Evolutionary conservation across 1,140 invertebrate genomes (phyloP), one percentile per base, ranked within the genome.

Genomic region (Drosophila sp.): DNA sequence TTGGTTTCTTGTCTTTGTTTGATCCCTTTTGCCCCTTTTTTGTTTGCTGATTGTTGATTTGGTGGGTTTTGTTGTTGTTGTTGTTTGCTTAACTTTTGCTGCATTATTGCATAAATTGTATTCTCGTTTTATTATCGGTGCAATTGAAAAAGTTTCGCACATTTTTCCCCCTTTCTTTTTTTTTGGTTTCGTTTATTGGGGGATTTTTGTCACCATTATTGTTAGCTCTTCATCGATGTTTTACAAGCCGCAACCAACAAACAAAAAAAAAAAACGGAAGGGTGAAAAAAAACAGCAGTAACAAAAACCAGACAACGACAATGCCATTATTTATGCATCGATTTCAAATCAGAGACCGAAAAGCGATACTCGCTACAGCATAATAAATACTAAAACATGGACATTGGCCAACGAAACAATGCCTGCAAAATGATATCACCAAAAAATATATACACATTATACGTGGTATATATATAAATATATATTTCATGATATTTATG

Each of bases 291-390:
- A 33, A 50, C 61, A 17, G 17, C 17, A 17, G 17, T 17, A 72
- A 50, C 40, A 40, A 72, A 58, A 81, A 80, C 79, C 79, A 44
- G 67, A 75, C 66, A 78, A 61, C 76, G 76, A 80, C 72, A 82
- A 66, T 75, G 76, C 77, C 80, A 87, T 87, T 86, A 86, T 86
- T 86, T 87, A 86, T 87, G 83, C 79, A 89, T 79, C 83, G 76
- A 87, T 83, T 79, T 79, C 76, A 80, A 86, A 87, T 87, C 71
- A 79, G 69, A 74, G 65, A 76, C 66, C 76, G 41, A 76, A 54
- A 57, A 60, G 23, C 10, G 30, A 33, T 47, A 33, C 32, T 58
- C 40, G 38, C 10, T 75, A 44, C 64, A 25, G 40, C 44, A 68
- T 73, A 79, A 72, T 69, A 80, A 68, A 72, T 47, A 69, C 17